A percentile compares a stretch with the other conserved stretches of the same genome.
Evolutionary conservation across 2,113 vertebrate species (phyloP).

Genomic region (Diphyllodes magnificus): DNA sequence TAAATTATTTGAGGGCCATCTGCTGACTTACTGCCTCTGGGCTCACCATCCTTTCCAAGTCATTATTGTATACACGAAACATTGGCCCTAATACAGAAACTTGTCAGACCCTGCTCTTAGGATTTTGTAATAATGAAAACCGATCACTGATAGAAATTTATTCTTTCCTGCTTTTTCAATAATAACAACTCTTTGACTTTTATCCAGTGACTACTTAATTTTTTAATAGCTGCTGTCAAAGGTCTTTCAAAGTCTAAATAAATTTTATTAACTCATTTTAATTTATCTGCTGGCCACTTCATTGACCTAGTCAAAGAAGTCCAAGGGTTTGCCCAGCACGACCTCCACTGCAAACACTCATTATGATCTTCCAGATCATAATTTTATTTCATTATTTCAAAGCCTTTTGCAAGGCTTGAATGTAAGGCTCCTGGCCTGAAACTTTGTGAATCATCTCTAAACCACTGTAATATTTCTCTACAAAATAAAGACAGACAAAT

Average conservation of each 20-base stretch:
- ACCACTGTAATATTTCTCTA: not conserved
- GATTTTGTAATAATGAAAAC: slow-evolving; percentile 12
- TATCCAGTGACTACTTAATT: not conserved
- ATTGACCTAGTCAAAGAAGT: not conserved
- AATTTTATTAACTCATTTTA: not conserved
- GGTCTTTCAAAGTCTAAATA: not conserved
- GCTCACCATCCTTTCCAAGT: not conserved
- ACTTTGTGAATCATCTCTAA: not conserved
- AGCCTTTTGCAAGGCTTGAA: not conserved
- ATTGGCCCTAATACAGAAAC: not conserved
- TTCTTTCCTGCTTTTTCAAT: not conserved
- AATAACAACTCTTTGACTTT: not conserved
- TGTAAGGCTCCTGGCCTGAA: not conserved
- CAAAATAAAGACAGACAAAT: not conserved
- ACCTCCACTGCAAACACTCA: not conserved
- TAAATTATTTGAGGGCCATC: not conserved
- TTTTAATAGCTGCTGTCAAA: not conserved
- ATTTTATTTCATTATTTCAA: not conserved
- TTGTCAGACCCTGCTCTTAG: not conserved
- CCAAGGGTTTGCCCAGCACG: not conserved
- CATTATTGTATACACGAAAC: not conserved
- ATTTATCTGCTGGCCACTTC: not conserved
- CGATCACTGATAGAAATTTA: not conserved
- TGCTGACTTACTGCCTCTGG: not conserved
- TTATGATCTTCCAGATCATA: not conserved